phyloP scores from a whole-genome alignment of 2,797 vertebrate species.

The Clarias laeviceps region DNA sequence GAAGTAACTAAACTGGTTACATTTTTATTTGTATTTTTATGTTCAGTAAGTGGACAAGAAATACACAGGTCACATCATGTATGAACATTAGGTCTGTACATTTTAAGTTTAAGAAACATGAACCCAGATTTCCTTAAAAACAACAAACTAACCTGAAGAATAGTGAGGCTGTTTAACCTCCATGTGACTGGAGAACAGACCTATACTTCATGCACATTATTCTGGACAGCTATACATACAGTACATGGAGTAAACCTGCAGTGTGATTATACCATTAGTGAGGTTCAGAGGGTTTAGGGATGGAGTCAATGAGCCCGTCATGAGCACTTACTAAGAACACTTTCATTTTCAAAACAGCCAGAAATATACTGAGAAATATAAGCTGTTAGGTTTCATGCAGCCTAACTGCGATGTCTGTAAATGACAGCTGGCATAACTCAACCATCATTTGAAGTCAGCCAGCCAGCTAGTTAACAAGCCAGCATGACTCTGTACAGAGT shows the following conservation, averaged over 20 bases:
- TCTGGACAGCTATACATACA: background rate
- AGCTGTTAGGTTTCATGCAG: background rate
- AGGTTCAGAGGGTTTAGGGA: background rate
- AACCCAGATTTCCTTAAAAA: background rate
- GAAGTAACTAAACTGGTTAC: background rate
- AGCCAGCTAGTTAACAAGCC: conserved; percentile 19
- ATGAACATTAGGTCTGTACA: background rate
- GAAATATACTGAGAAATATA: conserved; percentile 1
- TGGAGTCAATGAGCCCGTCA: background rate
- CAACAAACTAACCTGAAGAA: background rate
- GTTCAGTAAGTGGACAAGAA: background rate
- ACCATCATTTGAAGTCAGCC: conserved; percentile 6
- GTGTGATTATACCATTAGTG: background rate
- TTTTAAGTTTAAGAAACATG: background rate
- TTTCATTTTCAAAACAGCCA: background rate
- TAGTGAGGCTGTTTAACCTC: background rate
- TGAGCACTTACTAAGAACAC: background rate
- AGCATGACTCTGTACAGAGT: conserved; percentile 10
- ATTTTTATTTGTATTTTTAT: background rate
- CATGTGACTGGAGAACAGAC: background rate
- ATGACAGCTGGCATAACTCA: conserved; percentile 13
- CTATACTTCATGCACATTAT: background rate
- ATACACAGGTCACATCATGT: background rate
- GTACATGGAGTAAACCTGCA: background rate
- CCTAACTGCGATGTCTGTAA: background rate